Evolutionary conservation across 2,888 invertebrate species (phyloP).

Genomic region (Sabatieria punctata): DNA sequence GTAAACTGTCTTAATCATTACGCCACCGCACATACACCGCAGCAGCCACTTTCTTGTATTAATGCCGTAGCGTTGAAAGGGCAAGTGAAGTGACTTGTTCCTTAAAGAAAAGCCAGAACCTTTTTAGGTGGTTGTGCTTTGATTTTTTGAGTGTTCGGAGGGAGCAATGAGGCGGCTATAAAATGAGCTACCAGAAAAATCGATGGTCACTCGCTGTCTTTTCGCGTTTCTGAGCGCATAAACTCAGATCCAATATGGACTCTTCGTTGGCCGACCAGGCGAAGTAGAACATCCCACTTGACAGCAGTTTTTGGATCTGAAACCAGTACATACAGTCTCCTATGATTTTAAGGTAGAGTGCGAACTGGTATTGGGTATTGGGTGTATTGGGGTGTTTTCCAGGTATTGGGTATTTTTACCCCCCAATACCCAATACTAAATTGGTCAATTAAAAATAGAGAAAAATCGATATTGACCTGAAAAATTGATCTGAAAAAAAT

Average conservation of each 20-base stretch:
- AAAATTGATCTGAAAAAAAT: no score
- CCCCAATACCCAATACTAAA: no score
- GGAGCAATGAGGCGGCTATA: no score
- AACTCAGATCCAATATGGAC: slow-evolving; percentile 63
- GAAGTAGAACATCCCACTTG: slow-evolving; percentile 97
- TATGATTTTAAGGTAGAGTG: neutral
- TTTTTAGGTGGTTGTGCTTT: neutral
- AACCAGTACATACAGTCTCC: slow-evolving; percentile 10
- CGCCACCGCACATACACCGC: slow-evolving; percentile 88
- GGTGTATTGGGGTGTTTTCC: no score
- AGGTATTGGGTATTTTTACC: no score
- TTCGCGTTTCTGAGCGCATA: slow-evolving; percentile 72
- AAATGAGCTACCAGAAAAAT: slow-evolving; percentile 65
- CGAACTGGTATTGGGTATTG: neutral
- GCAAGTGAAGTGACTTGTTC: slow-evolving; percentile 86
- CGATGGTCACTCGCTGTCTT: slow-evolving; percentile 59
- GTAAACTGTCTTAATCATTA: slow-evolving; percentile 94
- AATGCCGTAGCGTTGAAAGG: slow-evolving; percentile 74
- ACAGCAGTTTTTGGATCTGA: slow-evolving; percentile 57
- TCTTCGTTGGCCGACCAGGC: slow-evolving; percentile 49
- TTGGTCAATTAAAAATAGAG: no score
- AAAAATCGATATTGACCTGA: no score
- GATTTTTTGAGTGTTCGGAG: neutral
- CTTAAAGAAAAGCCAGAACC: slow-evolving; percentile 33
- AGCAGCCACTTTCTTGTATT: slow-evolving; percentile 77